Conservation (phyloP, 2,113 vertebrate genomes). For the Cynoglossus semilaevis region DNA sequence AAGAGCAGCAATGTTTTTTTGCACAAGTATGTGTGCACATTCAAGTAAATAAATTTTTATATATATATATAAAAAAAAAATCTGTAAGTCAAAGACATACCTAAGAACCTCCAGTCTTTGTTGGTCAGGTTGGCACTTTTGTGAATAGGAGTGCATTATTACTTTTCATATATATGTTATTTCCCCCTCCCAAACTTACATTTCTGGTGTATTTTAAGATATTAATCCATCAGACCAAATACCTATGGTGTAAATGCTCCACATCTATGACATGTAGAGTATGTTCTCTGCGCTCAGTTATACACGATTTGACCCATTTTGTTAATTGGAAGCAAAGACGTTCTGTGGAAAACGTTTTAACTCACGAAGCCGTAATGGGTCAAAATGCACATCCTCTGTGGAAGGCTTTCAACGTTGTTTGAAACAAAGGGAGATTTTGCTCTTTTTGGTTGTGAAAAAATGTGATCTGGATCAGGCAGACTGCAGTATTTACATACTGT, state of each 20-base stretch:
- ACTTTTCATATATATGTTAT: slow-evolving; percentile 48
- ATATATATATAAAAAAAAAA: slow-evolving; percentile 53
- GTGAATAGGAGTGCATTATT: slow-evolving; percentile 81
- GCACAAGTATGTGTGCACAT: slow-evolving; percentile 80
- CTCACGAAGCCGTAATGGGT: not conserved
- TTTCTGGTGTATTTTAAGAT: slow-evolving; percentile 50
- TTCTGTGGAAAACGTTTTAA: slow-evolving; percentile 55
- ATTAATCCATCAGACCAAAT: slow-evolving; percentile 34
- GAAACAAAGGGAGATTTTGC: too few relatives aligned
- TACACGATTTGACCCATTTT: slow-evolving; percentile 41
- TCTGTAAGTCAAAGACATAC: slow-evolving; percentile 69
- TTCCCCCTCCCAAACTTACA: slow-evolving; percentile 40
- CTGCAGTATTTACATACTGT: not conserved
- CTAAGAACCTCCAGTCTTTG: slow-evolving; percentile 77
- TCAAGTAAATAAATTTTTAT: slow-evolving; percentile 77
- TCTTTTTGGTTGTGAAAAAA: too few relatives aligned
- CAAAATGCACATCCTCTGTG: not conserved
- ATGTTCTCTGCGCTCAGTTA: slow-evolving; percentile 42
- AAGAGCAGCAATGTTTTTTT: slow-evolving; percentile 78
- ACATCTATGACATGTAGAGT: slow-evolving; percentile 27
- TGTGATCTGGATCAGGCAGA: too few relatives aligned
- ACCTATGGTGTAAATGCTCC: slow-evolving; percentile 48
- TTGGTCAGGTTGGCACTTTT: slow-evolving; percentile 84
- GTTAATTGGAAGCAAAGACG: slow-evolving; percentile 32
- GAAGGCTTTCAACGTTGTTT: not conserved